These are phyloP conservation scores for Crossaster papposus DNA, from an alignment of 53 echinoderm and acorn worm genomes.

Conservation along the genomic window DNA sequence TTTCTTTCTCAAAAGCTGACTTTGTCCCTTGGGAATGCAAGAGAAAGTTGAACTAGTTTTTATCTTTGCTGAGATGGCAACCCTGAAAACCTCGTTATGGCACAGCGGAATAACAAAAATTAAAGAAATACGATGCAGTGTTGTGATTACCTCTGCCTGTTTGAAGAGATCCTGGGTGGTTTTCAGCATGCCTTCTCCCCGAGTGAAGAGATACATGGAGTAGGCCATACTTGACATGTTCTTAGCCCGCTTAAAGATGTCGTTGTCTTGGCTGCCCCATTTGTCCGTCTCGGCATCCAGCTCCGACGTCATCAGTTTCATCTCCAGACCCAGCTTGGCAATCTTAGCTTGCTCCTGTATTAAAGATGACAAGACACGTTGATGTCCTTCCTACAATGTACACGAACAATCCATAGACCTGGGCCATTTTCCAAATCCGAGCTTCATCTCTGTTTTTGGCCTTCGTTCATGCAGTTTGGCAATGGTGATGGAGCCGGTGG, in stretches of 20 bases:
- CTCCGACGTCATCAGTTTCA: constrained; percentile 95
- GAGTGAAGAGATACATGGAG: constrained; percentile 96
- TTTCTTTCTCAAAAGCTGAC: background rate
- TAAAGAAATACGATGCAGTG: background rate
- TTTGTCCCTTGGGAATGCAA: background rate
- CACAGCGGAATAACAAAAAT: too few relatives aligned
- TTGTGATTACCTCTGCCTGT: constrained; percentile 85
- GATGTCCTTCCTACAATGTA: too few relatives aligned
- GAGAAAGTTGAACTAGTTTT: background rate
- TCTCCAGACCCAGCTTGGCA: constrained; percentile 86
- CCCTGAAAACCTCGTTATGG: background rate
- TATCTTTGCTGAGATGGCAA: background rate
- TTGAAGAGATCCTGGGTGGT: constrained; percentile 96
- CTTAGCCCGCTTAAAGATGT: constrained; percentile 90
- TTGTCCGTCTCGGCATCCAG: constrained; percentile 94
- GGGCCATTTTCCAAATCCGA: too few relatives aligned
- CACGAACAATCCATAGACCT: too few relatives aligned
- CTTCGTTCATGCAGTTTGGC: too few relatives aligned
- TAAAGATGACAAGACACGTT: background rate
- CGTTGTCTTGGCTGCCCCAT: constrained; percentile 91
- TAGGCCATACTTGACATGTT: constrained; percentile 99
- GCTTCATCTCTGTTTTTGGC: too few relatives aligned
- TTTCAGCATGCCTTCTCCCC: constrained; percentile 91
- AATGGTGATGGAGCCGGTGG: too few relatives aligned
- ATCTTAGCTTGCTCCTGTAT: constrained; percentile 92